Conservation (phyloP, 35 echinoderm and acorn worm species). For the Amphiura filiformis region DNA sequence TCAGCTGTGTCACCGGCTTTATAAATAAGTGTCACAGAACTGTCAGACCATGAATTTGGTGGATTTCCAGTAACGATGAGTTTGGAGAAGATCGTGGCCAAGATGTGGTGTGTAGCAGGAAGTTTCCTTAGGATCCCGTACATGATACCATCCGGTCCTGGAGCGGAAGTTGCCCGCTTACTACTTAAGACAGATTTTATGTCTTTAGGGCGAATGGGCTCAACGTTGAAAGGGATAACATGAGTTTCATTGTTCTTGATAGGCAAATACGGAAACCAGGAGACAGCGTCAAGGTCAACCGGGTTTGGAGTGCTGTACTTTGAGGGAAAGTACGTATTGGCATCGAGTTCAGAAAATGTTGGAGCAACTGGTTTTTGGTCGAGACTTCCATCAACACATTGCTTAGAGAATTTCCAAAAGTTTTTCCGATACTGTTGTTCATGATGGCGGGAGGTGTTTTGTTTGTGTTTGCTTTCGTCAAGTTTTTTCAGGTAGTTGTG, state of each 20-base stretch:
- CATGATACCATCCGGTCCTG: slow-evolving; percentile 34
- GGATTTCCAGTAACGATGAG: neutral
- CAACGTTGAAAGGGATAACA: slow-evolving; percentile 16
- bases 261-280: slow-evolving; percentile 37
- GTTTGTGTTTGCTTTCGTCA: slow-evolving; percentile 21
- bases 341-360: neutral
- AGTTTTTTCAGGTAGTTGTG: slow-evolving; percentile 37
- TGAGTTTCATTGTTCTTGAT: neutral
- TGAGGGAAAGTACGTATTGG: neutral
- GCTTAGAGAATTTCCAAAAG: slow-evolving; percentile 44
- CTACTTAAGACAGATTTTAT: slow-evolving; percentile 29
- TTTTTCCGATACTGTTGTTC: slow-evolving; percentile 20
- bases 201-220: slow-evolving; percentile 27
- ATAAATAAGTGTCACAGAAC: slow-evolving; percentile 15
- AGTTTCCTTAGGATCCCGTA: slow-evolving; percentile 35
- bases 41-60: neutral
- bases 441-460: slow-evolving; percentile 13
- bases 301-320: slow-evolving; percentile 4
- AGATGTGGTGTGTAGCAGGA: slow-evolving; percentile 18
- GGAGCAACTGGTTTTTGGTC: slow-evolving; percentile 22
- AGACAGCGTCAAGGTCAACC: neutral
- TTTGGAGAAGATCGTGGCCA: slow-evolving; percentile 36
- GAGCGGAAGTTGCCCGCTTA: slow-evolving; percentile 20
- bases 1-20: slow-evolving; percentile 13
- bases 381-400: slow-evolving; percentile 1